A percentile compares a stretch with the other conserved stretches of the same genome.
Conservation (phyloP, 2,888 invertebrate genomes). For the Onthophagus sagittarius region DNA sequence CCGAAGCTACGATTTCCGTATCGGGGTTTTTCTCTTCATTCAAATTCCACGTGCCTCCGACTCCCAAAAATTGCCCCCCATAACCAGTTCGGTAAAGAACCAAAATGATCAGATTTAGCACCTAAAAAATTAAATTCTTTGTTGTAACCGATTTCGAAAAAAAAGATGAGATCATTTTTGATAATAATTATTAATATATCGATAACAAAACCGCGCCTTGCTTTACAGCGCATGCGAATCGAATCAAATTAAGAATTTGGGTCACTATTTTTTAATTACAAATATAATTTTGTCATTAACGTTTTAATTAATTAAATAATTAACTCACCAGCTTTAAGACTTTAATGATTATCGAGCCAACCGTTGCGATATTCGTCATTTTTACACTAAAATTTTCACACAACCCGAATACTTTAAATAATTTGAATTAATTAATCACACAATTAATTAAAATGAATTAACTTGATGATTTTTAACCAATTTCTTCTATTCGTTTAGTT, state of each 20-base stretch:
- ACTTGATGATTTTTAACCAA: no score
- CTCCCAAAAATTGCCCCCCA: conserved; percentile 78
- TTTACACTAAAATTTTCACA: no score
- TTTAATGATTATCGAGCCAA: conserved; percentile 63
- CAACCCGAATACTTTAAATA: no score
- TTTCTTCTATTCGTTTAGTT: no score
- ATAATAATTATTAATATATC: background rate
- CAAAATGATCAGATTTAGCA: conserved; percentile 75
- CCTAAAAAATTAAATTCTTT: no score
- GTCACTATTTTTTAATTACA: background rate
- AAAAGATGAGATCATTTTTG: background rate
- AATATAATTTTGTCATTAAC: no score
- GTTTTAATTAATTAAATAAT: background rate
- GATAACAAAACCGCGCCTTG: background rate
- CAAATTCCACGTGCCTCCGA: conserved; percentile 86
- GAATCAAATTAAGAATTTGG: background rate
- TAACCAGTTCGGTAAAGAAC: conserved; percentile 79
- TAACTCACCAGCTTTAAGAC: conserved; percentile 76
- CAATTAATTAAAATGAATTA: no score
- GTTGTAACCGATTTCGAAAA: no score
- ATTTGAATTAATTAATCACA: no score
- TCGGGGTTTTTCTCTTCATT: conserved; percentile 86
- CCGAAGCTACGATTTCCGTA: conserved; percentile 83
- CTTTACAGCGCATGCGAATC: background rate
- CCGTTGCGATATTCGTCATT: conserved; percentile 75